Percentiles rank a stretch among this genome's conserved stretches.
phyloP scores from a whole-genome alignment of 1,140 invertebrate species.

The Sipha flava region DNA sequence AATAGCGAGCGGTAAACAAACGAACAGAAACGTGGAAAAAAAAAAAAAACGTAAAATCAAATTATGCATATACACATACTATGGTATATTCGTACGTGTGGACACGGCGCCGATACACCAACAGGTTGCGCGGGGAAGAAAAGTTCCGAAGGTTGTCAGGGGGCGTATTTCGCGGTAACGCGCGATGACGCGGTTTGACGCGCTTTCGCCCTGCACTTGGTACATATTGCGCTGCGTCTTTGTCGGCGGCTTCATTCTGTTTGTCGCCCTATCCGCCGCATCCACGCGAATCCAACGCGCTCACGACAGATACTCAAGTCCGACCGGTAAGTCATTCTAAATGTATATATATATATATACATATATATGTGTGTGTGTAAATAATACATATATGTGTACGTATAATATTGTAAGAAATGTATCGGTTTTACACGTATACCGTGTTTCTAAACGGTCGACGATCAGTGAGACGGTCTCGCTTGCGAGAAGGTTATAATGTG shows the following conservation, averaged over 20 bases:
- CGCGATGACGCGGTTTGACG: background rate
- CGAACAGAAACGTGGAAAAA: too few relatives aligned
- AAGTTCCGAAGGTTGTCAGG: background rate
- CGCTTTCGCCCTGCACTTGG: background rate
- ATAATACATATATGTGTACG: too few relatives aligned
- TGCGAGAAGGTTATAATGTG: too few relatives aligned
- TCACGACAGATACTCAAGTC: background rate
- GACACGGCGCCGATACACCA: background rate
- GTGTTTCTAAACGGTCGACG: too few relatives aligned
- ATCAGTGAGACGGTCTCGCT: too few relatives aligned
- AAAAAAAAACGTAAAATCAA: background rate
- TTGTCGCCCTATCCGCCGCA: background rate
- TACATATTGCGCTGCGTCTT: background rate
- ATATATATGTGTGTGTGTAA: too few relatives aligned
- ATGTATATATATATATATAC: background rate
- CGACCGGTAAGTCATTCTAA: background rate
- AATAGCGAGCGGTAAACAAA: too few relatives aligned
- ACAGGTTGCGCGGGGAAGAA: slow-evolving; percentile 8
- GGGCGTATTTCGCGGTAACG: background rate
- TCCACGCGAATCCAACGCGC: background rate
- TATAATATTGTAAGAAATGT: too few relatives aligned
- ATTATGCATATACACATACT: too few relatives aligned
- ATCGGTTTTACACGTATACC: too few relatives aligned
- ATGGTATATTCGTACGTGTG: too few relatives aligned
- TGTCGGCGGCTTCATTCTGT: background rate